Base-by-base conservation (phyloP, 2,113 vertebrate genomes). In the Acrocephalus kingi region DNA sequence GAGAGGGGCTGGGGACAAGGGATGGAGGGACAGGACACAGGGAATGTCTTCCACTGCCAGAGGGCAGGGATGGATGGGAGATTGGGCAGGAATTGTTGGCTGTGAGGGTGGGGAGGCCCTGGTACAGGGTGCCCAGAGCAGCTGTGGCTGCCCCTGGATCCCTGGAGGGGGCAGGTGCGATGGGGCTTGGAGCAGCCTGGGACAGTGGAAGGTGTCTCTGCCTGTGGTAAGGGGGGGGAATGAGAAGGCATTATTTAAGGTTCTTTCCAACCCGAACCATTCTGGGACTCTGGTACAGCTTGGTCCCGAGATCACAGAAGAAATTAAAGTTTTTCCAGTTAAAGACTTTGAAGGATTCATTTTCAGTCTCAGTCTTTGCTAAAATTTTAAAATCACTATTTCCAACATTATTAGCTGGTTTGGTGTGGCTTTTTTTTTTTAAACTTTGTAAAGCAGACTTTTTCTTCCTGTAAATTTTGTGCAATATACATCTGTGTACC, bases 401-500 rank as follows among this genome's bases (percentile, higher is more conserved):
- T 43, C 31, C 35, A 59, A 27, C 33, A 4, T 33, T 15, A 3
- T 28, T 33, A 16, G 23, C 35, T 23, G 20, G 11, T 39, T 39
- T 39, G 37, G 37, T 9, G 14, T 1, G 43, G 15, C 6, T 1
- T 43, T 10, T 54, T 67, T 69, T 66, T 77, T 35, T 35, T 35
- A 35, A 35, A 71, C 48, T n/a, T 75, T 61, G 23, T n/a, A 84
- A 93, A 95, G 28, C 62, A 84, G 81, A 48, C 37, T 94, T 95
- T 79, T 83, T 69, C 41, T 85, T n/a, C 49, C 67, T 27, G 52
- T 73, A 58, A 69, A 37, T 79, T 81, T 31, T 81, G 63, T 94
- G 85, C 96, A 96, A 95, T 97, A 96, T 97, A 97, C 97, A 96
- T 95, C 91, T 96, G 88, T 89, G 25, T 7, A 30, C 24, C 52